phyloP scores from a whole-genome alignment of 2,888 invertebrate genomes.

The Ormia ochracea region DNA sequence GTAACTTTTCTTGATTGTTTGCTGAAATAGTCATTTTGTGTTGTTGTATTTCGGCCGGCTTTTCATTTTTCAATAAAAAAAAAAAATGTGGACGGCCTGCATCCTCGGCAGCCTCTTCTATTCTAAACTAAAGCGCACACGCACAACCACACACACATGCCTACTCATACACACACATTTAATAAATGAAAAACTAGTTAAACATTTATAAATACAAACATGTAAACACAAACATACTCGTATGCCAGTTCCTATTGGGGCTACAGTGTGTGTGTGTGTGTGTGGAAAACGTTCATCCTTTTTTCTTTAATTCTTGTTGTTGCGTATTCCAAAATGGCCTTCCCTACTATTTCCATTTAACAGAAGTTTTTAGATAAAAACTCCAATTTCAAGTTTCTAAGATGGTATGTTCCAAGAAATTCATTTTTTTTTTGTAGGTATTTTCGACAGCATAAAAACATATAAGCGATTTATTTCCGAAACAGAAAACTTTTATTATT shows the following conservation, averaged over 20 bases:
- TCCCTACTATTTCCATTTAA: constrained; percentile 36
- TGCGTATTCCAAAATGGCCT: constrained; percentile 14
- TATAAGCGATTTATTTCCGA: too few relatives aligned
- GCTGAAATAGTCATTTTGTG: neutral
- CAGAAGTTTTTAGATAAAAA: constrained; percentile 64
- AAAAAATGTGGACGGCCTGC: constrained; percentile 1
- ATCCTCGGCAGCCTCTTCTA: neutral
- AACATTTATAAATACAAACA: constrained; percentile 4
- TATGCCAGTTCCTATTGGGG: neutral
- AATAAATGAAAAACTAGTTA: constrained; percentile 17
- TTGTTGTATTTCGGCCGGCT: constrained; percentile 20
- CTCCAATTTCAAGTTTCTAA: constrained; percentile 44
- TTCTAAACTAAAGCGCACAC: too few relatives aligned
- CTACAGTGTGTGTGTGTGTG: neutral
- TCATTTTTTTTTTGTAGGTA: too few relatives aligned
- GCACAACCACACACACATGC: too few relatives aligned
- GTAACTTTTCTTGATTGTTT: constrained; percentile 2
- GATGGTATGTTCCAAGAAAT: neutral
- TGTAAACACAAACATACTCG: too few relatives aligned
- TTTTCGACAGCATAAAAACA: too few relatives aligned
- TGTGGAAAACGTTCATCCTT: constrained; percentile 32
- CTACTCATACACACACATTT: neutral
- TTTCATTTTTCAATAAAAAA: constrained; percentile 23
- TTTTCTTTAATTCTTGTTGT: neutral
- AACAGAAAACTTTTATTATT: too few relatives aligned